These are phyloP conservation scores for Melangyna quadrimaculata DNA, from an alignment of 2,888 invertebrate genomes.

Conservation along the genomic window DNA sequence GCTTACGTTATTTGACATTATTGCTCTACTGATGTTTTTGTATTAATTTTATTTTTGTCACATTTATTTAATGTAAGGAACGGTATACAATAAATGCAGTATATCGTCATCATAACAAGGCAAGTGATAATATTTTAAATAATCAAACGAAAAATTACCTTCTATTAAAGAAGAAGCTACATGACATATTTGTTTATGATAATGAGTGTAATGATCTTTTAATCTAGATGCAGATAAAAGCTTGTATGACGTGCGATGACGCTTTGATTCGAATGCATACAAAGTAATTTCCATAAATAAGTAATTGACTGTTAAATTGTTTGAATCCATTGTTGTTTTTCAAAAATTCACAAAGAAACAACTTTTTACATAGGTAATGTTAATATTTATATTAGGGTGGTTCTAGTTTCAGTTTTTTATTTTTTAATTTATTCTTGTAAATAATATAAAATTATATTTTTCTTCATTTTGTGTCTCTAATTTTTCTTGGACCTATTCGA, in stretches of 20 bases:
- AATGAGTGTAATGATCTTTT: slow-evolving; percentile 23
- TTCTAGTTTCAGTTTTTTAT: too few relatives aligned
- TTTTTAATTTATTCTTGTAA: too few relatives aligned
- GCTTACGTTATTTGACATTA: slow-evolving; percentile 23
- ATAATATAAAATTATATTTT: too few relatives aligned
- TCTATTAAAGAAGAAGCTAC: background rate
- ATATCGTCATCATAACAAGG: background rate
- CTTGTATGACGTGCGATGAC: background rate
- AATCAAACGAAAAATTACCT: slow-evolving; percentile 8
- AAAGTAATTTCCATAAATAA: background rate
- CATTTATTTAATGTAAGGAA: slow-evolving; percentile 10
- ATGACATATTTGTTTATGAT: background rate
- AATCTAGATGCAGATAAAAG: background rate
- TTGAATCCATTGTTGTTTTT: background rate
- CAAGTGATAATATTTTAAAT: background rate
- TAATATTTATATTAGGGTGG: too few relatives aligned
- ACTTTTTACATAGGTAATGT: too few relatives aligned
- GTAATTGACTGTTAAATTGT: background rate
- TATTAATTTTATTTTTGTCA: background rate
- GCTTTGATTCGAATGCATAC: background rate
- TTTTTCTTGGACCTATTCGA: too few relatives aligned
- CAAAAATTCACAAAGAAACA: background rate
- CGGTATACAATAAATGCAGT: background rate
- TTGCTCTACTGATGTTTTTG: slow-evolving; percentile 2
- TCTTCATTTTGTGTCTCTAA: too few relatives aligned